These are phyloP conservation scores for Pseudocheirus occidentalis DNA, from an alignment of 2,797 vertebrate species.

Conservation along the genomic window DNA sequence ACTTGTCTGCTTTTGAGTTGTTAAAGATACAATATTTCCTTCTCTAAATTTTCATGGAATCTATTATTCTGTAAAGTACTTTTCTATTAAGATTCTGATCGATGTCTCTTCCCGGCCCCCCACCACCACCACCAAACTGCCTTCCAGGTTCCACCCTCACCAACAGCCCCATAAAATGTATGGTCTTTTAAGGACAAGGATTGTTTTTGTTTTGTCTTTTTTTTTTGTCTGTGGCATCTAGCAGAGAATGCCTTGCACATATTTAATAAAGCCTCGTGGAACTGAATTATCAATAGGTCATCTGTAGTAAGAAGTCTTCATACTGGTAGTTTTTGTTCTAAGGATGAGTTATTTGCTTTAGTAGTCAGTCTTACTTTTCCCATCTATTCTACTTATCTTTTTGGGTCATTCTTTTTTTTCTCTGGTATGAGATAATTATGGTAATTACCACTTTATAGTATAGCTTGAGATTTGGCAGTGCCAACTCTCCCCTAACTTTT, in stretches of 20 bases:
- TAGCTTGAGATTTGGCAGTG: not conserved
- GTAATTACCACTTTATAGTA: not conserved
- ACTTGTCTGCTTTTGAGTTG: not conserved
- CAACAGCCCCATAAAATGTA: not conserved
- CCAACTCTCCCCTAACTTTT: not conserved
- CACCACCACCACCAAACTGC: not conserved
- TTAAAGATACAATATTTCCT: not conserved
- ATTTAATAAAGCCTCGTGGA: not conserved
- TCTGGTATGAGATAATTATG: not conserved
- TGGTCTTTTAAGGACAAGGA: not conserved
- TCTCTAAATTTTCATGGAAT: not conserved
- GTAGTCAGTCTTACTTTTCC: not conserved
- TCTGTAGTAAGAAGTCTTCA: not conserved
- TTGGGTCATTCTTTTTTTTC: not conserved
- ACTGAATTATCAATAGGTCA: not conserved
- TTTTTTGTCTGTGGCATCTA: not conserved
- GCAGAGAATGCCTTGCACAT: not conserved
- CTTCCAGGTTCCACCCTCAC: not conserved
- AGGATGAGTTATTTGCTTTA: not conserved
- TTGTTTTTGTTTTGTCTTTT: not conserved
- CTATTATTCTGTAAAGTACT: not conserved
- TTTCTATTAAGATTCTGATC: not conserved
- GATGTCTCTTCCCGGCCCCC: not conserved
- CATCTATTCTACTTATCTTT: not conserved
- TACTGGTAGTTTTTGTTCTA: not conserved